Conservation (phyloP, 2,888 invertebrate genomes). For the Mesoligia furuncula region DNA sequence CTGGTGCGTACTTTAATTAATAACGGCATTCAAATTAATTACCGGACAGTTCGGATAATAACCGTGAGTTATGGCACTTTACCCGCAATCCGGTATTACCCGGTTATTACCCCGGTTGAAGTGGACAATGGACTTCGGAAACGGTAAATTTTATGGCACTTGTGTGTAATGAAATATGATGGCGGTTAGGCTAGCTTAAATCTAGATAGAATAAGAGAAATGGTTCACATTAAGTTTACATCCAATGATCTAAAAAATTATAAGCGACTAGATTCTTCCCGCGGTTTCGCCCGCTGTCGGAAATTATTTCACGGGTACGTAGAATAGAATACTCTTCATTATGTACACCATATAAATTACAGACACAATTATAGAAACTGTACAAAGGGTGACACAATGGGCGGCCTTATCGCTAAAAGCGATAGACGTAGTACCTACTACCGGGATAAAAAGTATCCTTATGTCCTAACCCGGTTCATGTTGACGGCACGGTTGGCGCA, state of each 20-base stretch:
- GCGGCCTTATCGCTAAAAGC: too few relatives aligned
- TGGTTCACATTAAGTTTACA: not conserved
- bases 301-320: not conserved
- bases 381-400: too few relatives aligned
- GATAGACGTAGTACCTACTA: too few relatives aligned
- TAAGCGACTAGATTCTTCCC: not conserved
- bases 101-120: constrained; percentile 50
- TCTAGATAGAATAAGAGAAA: not conserved
- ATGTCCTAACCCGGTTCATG: not conserved
- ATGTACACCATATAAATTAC: too few relatives aligned
- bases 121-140: constrained; percentile 42
- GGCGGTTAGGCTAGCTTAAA: too few relatives aligned
- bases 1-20: constrained; percentile 68
- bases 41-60: constrained; percentile 64
- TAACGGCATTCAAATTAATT: constrained; percentile 70
- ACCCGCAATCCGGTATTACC: constrained; percentile 46
- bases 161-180: constrained; percentile 2
- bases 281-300: too few relatives aligned
- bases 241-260: not conserved
- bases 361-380: too few relatives aligned
- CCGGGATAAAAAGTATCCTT: not conserved
- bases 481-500: too few relatives aligned
- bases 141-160: constrained; percentile 14
- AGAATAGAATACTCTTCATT: too few relatives aligned
- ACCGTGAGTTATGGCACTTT: constrained; percentile 62